phyloP scores from a whole-genome alignment of 1,140 invertebrate genomes.

The Drosophila melanica region DNA sequence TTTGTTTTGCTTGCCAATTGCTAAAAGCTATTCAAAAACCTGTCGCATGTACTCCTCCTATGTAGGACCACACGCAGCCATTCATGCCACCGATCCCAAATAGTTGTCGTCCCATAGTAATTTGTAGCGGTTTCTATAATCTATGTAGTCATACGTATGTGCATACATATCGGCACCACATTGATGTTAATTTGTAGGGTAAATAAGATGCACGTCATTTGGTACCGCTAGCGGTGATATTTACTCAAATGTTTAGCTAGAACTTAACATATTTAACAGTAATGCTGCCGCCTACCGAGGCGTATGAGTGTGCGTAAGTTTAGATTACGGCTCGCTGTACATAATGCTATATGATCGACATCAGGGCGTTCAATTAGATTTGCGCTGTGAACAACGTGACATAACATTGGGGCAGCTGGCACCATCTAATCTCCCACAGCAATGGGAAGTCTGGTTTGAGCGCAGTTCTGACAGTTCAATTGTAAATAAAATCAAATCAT shows the following conservation, averaged over 20 bases:
- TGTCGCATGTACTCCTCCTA: constrained; percentile 4
- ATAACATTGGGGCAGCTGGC: constrained; percentile 5
- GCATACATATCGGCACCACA: constrained; percentile 26
- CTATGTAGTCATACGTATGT: constrained; percentile 1
- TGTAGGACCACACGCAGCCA: constrained; percentile 17
- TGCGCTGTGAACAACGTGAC: constrained; percentile 4
- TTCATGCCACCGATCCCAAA: background rate
- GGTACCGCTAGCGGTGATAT: constrained; percentile 28
- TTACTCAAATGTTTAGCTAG: constrained; percentile 73
- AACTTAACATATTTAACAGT: constrained; percentile 24
- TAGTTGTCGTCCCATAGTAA: background rate
- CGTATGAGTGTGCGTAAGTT: constrained; percentile 32
- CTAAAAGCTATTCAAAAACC: constrained; percentile 17
- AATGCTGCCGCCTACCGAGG: constrained; percentile 23
- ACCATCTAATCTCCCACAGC: constrained; percentile 33
- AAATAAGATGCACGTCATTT: constrained; percentile 66
- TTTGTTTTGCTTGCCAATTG: constrained; percentile 42
- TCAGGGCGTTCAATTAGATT: constrained; percentile 3
- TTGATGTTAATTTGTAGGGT: constrained; percentile 64
- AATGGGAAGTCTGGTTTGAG: constrained; percentile 15
- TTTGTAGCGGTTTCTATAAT: background rate
- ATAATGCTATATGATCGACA: constrained; percentile 18
- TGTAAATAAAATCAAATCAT: background rate
- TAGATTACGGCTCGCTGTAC: constrained; percentile 35
- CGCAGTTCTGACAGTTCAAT: background rate